Percentiles rank a stretch among this genome's conserved stretches.
phyloP scores from a whole-genome alignment of 2,888 invertebrate genomes.

The Pollenia labialis region DNA sequence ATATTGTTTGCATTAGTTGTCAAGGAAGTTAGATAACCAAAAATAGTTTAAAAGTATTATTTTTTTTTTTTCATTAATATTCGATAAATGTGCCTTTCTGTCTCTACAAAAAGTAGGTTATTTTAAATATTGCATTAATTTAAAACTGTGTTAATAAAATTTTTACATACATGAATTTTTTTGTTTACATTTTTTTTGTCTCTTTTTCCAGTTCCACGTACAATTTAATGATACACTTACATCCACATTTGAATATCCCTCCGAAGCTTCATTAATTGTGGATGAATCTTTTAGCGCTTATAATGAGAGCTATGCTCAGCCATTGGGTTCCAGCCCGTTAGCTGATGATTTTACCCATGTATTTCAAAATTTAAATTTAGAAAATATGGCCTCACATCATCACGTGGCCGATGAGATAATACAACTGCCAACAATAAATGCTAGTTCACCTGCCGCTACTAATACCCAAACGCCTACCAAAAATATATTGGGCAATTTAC shows the following conservation, averaged over 20 bases:
- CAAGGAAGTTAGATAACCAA: constrained; percentile 32
- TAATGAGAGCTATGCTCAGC: constrained; percentile 58
- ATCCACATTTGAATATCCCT: constrained; percentile 96
- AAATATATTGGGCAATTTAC: constrained; percentile 83
- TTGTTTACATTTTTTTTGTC: constrained; percentile 23
- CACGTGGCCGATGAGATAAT: constrained; percentile 83
- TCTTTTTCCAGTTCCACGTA: constrained; percentile 90
- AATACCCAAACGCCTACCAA: constrained; percentile 76
- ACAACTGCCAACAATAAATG: constrained; percentile 80
- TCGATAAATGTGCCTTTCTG: constrained; percentile 46
- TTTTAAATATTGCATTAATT: neutral
- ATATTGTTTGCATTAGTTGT: constrained; percentile 28
- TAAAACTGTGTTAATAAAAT: neutral
- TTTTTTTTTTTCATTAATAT: constrained; percentile 50
- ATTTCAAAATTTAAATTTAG: constrained; percentile 77
- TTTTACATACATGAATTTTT: neutral
- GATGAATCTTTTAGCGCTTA: constrained; percentile 85
- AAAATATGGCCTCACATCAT: constrained; percentile 76
- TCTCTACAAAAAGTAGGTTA: constrained; percentile 7
- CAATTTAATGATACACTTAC: constrained; percentile 95
- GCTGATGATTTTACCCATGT: constrained; percentile 60
- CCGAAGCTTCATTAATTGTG: constrained; percentile 92
- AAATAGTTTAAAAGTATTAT: neutral
- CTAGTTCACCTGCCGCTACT: constrained; percentile 68
- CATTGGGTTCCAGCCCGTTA: constrained; percentile 26